Conservation (phyloP, 1,140 invertebrate genomes). For the Philaenus spumarius region DNA sequence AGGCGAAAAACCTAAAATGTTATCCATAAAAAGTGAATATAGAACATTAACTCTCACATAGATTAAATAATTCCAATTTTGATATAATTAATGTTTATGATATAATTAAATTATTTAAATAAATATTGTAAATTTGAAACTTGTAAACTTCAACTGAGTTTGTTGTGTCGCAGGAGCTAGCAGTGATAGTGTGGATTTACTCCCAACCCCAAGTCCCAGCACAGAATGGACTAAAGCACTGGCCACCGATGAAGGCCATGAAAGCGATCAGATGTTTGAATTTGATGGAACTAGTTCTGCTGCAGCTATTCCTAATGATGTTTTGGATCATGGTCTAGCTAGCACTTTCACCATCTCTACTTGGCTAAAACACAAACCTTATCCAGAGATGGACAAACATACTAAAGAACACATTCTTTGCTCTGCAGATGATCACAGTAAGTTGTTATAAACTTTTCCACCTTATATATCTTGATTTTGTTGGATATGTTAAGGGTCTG, state of each 20-base stretch:
- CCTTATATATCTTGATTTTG: too few relatives aligned
- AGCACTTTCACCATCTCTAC: conserved; percentile 82
- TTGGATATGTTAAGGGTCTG: too few relatives aligned
- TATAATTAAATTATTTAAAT: conserved; percentile 2
- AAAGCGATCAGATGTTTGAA: conserved; percentile 88
- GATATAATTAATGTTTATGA: not conserved
- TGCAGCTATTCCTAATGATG: conserved; percentile 69
- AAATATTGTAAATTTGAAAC: not conserved
- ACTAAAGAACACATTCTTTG: conserved; percentile 93
- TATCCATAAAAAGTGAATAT: too few relatives aligned
- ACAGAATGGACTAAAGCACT: conserved; percentile 81
- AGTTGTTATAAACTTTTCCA: too few relatives aligned
- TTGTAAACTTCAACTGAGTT: too few relatives aligned
- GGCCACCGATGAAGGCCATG: conserved; percentile 80
- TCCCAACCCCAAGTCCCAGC: conserved; percentile 74
- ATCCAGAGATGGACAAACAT: conserved; percentile 70
- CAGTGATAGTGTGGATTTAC: conserved; percentile 64
- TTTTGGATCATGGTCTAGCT: conserved; percentile 67
- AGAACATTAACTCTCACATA: too few relatives aligned
- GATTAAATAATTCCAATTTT: too few relatives aligned
- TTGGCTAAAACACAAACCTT: conserved; percentile 82
- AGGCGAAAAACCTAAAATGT: too few relatives aligned
- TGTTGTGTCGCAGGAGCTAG: conserved; percentile 51
- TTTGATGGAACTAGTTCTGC: conserved; percentile 85
- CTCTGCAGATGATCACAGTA: conserved; percentile 93